Evolutionary conservation across 1,140 invertebrate species (phyloP).

Genomic region (Cherax destructor): DNA sequence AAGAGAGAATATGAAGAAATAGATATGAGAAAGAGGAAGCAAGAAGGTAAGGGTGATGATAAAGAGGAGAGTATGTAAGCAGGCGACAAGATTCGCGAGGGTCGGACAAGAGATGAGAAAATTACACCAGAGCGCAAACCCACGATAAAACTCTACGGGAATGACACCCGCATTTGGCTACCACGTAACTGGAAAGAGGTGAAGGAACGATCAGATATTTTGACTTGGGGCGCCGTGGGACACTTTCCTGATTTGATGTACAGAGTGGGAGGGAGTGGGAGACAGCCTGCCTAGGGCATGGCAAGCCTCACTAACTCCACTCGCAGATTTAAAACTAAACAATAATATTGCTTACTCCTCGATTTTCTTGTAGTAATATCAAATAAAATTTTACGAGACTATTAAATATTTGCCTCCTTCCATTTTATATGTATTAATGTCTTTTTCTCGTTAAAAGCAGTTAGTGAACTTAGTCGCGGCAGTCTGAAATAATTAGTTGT

Average conservation of each 20-base stretch:
- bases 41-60: background rate
- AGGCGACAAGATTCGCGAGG: background rate
- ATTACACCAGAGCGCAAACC: background rate
- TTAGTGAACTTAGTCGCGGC: no score
- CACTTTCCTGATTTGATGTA: background rate
- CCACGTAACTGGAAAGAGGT: background rate
- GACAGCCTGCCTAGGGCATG: no score
- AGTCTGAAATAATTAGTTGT: no score
- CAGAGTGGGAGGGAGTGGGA: no score
- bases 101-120: background rate
- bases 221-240: background rate
- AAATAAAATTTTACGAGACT: no score
- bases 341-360: no score
- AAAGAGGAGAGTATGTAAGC: background rate
- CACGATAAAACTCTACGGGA: background rate
- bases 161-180: background rate
- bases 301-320: no score
- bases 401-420: no score
- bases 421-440: no score
- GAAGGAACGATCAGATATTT: background rate
- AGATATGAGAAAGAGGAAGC: background rate
- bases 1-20: background rate
- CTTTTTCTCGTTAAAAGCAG: no score
- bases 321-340: no score
- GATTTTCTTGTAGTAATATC: no score